Base-by-base conservation (phyloP, 35 echinoderm and acorn worm genomes). In the Stichopus chloronotus region DNA sequence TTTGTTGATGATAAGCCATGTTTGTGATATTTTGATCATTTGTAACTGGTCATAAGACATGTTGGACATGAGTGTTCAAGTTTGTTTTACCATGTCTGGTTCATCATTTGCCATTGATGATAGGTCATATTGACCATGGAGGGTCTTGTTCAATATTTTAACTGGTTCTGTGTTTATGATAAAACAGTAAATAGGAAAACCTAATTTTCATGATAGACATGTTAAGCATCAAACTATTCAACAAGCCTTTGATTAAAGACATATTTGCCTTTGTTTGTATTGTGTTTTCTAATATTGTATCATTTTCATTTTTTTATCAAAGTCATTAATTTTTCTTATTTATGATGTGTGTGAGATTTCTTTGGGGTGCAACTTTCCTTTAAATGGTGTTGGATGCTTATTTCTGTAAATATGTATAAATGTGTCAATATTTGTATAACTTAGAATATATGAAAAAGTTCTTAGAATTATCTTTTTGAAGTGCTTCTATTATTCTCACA, bases 281-380 rank as follows among this genome's bases (percentile, higher is more conserved):
- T 85, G 17, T 74, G 17, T 85, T 85, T 85, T 58, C 20, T 14
- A 85, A 59, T 59, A 59, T 21, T 23, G 55, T 85, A 59, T 20
- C 43, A 85, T 58, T 55, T 85, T 85, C 82, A 58, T 85, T 58
- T 85, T 78, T 85, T 58, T 59, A 85, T 56, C 55, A 57, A 53
- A 85, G 9, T 20, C 57, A 58, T 57, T 59, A 6, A 85, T 24
- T 58, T 23, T 59, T 59, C 19, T 74, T 74, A 16, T 85, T 85
- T 85, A 85, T 85, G 82, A 85, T 85, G 82, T 85, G 82, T 85
- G 82, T 85, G 82, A 85, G 57, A 58, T 85, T 85, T 85, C 57
- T 85, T 21, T 58, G 82, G 56, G 82, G 82, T 85, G 82, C 82
- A 85, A 58, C 16, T n/a, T 85, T 85, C 56, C n/a, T 85, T 19